A percentile compares a stretch with the other conserved stretches of the same genome.
phyloP scores from a whole-genome alignment of 2,113 vertebrate genomes.

The human region GRCh38 chr5:107105001-107105500 shows the following conservation, averaged over 20 bases:
- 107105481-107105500: neutral
- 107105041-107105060: neutral
- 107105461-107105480: slow-evolving; percentile 51
- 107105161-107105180: neutral
- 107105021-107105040: neutral
- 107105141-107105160: neutral
- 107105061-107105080: neutral
- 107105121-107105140: neutral
- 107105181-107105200: neutral
- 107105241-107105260: slow-evolving; percentile 29
- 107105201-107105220: neutral
- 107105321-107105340: slow-evolving; percentile 34
- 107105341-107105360: neutral
- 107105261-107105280: neutral
- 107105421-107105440: slow-evolving; percentile 40
- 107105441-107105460: slow-evolving; percentile 31
- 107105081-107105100: neutral
- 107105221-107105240: neutral
- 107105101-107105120: neutral
- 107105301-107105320: slow-evolving; percentile 40
- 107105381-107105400: slow-evolving; percentile 28
- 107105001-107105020: neutral
- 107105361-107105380: neutral
- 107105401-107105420: neutral
- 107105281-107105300: neutral